phyloP scores from a whole-genome alignment of 2,113 vertebrate species.

The Clarias macrocephalus region DNA sequence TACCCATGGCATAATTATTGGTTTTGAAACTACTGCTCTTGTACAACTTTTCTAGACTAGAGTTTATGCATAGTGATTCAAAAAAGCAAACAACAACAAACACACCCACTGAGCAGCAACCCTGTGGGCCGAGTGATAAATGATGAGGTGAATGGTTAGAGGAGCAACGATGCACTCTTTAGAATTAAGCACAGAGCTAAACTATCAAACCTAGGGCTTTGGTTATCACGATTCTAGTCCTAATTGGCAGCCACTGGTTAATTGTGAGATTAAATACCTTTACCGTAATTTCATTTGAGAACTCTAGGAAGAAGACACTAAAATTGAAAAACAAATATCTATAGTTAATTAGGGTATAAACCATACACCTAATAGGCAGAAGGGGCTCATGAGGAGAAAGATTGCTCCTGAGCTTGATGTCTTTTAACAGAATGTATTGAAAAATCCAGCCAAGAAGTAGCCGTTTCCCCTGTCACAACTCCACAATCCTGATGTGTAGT shows the following conservation, averaged over 20 bases:
- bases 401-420: background rate
- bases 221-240: background rate
- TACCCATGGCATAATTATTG: background rate
- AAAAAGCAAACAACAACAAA: background rate
- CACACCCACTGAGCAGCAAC: background rate
- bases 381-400: background rate
- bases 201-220: background rate
- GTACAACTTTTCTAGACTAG: background rate
- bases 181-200: background rate
- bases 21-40: background rate
- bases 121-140: background rate
- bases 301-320: constrained; percentile 1
- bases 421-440: background rate
- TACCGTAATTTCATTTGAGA: constrained; percentile 34
- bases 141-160: background rate
- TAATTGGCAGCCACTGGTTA: constrained; percentile 7
- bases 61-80: background rate
- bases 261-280: background rate
- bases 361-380: constrained; percentile 3
- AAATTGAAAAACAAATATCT: constrained; percentile 33
- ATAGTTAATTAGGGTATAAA: constrained; percentile 30
- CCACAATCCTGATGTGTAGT: background rate
- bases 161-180: background rate
- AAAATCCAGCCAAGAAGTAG: no score
- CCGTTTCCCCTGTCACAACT: background rate